A percentile compares a stretch with the other conserved stretches of the same genome.
Evolutionary conservation across 2,888 invertebrate species (phyloP).

Genomic region (Acheta domesticus): DNA sequence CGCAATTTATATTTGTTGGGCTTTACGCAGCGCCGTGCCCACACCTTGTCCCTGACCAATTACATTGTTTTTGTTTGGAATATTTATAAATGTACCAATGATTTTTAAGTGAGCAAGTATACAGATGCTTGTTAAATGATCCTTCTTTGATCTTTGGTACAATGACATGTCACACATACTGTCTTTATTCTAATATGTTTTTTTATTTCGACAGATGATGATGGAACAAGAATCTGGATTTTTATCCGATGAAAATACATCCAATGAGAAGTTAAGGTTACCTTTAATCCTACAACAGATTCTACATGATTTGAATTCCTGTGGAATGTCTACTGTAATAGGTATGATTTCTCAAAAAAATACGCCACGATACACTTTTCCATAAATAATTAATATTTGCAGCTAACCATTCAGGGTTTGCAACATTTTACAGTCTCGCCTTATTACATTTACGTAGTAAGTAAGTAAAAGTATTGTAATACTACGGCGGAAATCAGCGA

Average conservation of each 20-base stretch:
- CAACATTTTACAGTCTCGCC: too few relatives aligned
- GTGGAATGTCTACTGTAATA: conserved; percentile 69
- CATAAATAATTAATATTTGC: too few relatives aligned
- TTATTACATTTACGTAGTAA: too few relatives aligned
- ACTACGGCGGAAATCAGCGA: too few relatives aligned
- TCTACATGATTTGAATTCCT: conserved; percentile 74
- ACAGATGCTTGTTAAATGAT: too few relatives aligned
- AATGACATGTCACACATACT: too few relatives aligned
- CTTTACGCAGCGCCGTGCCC: too few relatives aligned
- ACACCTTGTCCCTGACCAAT: not conserved
- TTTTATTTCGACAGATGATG: conserved; percentile 56
- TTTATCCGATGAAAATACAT: conserved; percentile 61
- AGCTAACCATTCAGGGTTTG: too few relatives aligned
- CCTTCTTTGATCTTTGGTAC: too few relatives aligned
- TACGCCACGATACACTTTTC: too few relatives aligned
- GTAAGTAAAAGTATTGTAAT: too few relatives aligned
- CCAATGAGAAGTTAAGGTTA: conserved; percentile 59
- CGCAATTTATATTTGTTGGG: too few relatives aligned
- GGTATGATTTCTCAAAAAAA: conserved; percentile 48
- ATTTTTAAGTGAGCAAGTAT: not conserved
- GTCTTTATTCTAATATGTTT: not conserved
- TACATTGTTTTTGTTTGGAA: not conserved
- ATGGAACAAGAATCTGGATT: conserved; percentile 85
- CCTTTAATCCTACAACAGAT: conserved; percentile 75
- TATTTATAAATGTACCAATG: conserved; percentile 18